Conservation (phyloP, 1,140 invertebrate species). For the Rhyzopertha dominica region DNA sequence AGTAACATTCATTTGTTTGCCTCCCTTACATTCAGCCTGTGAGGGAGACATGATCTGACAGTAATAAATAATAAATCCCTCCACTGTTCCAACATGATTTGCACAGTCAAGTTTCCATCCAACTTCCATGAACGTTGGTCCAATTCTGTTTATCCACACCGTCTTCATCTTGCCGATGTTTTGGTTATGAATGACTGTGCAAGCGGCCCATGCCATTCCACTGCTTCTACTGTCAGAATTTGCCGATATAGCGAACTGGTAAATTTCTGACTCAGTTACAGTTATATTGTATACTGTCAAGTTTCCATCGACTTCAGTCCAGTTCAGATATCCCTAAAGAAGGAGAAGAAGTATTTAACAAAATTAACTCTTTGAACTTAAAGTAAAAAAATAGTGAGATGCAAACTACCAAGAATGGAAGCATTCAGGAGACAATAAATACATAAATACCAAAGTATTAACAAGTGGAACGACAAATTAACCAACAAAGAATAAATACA, state of each 20-base stretch:
- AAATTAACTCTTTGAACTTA: no score
- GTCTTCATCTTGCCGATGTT: conserved; percentile 62
- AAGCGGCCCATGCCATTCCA: conserved; percentile 72
- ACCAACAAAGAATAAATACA: no score
- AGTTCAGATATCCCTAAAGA: conserved; percentile 53
- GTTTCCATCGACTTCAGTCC: conserved; percentile 49
- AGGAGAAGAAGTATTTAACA: no score
- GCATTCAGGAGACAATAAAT: no score
- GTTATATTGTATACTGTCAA: conserved; percentile 50
- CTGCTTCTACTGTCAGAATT: conserved; percentile 60
- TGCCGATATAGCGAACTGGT: conserved; percentile 68
- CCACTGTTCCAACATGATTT: conserved; percentile 58
- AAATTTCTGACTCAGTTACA: conserved; percentile 48
- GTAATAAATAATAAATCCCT: conserved; percentile 63
- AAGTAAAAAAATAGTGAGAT: no score
- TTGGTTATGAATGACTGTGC: conserved; percentile 66
- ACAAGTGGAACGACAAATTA: no score
- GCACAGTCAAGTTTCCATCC: conserved; percentile 68
- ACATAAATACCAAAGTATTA: no score
- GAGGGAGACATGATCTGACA: conserved; percentile 58
- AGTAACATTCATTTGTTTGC: conserved; percentile 14
- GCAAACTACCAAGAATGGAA: no score
- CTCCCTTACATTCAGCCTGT: conserved; percentile 47
- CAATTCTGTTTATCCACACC: conserved; percentile 55
- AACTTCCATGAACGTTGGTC: conserved; percentile 56